phyloP scores from a whole-genome alignment of 2,113 vertebrate genomes.

The Mirounga angustirostris region DNA sequence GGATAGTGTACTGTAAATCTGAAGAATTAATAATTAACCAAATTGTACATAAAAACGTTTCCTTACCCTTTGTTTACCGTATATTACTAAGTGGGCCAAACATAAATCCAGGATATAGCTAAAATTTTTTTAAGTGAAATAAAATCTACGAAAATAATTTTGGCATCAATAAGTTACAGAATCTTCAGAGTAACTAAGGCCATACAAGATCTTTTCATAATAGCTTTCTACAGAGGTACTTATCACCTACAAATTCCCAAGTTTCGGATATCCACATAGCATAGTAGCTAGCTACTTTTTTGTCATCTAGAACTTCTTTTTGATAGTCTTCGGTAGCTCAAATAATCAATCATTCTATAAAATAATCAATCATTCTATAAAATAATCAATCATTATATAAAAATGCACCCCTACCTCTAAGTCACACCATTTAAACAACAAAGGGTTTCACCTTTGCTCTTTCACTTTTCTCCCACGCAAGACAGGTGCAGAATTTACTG shows the following conservation, averaged over 20 bases:
- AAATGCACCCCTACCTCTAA: neutral
- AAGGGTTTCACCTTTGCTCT: neutral
- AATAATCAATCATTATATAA: neutral
- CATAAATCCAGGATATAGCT: neutral
- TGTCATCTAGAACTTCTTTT: neutral
- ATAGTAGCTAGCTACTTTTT: neutral
- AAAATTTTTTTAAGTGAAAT: neutral
- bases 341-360: neutral
- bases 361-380: neutral
- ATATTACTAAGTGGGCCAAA: neutral
- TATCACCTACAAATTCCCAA: conserved; percentile 36
- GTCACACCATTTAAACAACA: neutral
- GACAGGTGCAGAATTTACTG: neutral
- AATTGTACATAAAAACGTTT: neutral
- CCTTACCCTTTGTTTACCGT: neutral
- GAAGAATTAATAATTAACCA: neutral
- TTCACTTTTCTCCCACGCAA: neutral
- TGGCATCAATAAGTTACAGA: neutral
- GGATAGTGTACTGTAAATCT: neutral
- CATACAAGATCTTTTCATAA: neutral
- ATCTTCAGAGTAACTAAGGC: conserved; percentile 5
- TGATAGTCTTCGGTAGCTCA: neutral
- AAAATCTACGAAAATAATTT: neutral
- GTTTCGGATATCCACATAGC: neutral
- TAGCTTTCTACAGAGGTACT: neutral